These are phyloP conservation scores for Probaryconus sp. DNA, from an alignment of 1,140 invertebrate genomes.

Conservation along the genomic window DNA sequence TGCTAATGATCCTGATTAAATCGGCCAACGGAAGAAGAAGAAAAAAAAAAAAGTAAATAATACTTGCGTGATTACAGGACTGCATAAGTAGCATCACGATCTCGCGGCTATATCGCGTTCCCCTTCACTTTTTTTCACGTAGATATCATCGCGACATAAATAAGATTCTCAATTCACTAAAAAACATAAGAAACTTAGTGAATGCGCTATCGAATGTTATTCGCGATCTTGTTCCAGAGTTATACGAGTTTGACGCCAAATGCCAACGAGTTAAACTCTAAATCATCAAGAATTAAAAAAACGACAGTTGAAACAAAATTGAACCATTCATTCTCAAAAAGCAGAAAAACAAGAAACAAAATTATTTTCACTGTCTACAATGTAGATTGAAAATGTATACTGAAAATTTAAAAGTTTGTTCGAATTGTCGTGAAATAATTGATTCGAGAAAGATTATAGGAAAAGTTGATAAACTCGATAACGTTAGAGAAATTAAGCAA, in stretches of 20 bases:
- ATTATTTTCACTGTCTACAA: too few relatives aligned
- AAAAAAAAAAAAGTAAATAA: slow-evolving; percentile 31
- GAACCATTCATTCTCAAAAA: too few relatives aligned
- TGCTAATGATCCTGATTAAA: slow-evolving; percentile 63
- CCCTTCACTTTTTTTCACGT: slow-evolving; percentile 51
- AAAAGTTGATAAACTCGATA: too few relatives aligned
- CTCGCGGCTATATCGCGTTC: slow-evolving; percentile 33
- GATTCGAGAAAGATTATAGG: too few relatives aligned
- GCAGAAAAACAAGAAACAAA: too few relatives aligned
- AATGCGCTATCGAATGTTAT: not conserved
- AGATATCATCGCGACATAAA: slow-evolving; percentile 51
- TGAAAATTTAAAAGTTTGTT: too few relatives aligned
- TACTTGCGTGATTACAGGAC: slow-evolving; percentile 40
- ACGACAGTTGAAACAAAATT: too few relatives aligned
- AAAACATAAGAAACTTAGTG: slow-evolving; percentile 31
- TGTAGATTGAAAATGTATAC: too few relatives aligned
- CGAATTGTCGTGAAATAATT: too few relatives aligned
- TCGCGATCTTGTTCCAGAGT: slow-evolving; percentile 25
- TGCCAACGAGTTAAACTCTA: slow-evolving; percentile 31
- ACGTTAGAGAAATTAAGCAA: too few relatives aligned
- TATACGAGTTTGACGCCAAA: slow-evolving; percentile 33
- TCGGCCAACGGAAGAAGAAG: slow-evolving; percentile 43
- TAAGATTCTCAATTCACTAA: slow-evolving; percentile 41
- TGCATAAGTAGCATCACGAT: slow-evolving; percentile 36
- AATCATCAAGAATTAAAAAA: too few relatives aligned